phyloP scores from a whole-genome alignment of 2,888 invertebrate species.

The Orchesella flavescens region DNA sequence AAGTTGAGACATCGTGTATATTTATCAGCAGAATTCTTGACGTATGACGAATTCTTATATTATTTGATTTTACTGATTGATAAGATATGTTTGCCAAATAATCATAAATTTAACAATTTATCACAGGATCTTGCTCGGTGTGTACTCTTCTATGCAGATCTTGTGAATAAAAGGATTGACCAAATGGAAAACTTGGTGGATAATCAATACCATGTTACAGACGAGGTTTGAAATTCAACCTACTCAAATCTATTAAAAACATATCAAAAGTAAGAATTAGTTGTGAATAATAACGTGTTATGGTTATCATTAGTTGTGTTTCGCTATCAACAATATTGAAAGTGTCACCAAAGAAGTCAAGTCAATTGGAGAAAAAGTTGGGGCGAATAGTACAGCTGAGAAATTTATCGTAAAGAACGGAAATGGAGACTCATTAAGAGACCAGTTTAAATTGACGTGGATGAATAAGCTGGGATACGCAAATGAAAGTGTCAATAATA shows the following conservation, averaged over 20 bases:
- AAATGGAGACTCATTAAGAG: constrained; percentile 84
- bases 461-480: constrained; percentile 89
- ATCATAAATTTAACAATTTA: no score
- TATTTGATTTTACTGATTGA: no score
- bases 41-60: constrained; percentile 77
- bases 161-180: no score
- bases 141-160: no score
- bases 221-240: no score
- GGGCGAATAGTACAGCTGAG: constrained; percentile 83
- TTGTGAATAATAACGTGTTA: no score
- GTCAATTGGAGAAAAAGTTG: constrained; percentile 89
- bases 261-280: no score
- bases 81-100: no score
- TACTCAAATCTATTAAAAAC: no score
- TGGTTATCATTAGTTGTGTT: constrained; percentile 74
- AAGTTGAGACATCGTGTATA: constrained; percentile 90
- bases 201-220: no score
- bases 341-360: constrained; percentile 90
- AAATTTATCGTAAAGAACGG: constrained; percentile 76
- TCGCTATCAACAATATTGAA: constrained; percentile 97
- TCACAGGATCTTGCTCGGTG: no score
- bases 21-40: constrained; percentile 95
- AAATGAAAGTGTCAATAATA: constrained; percentile 89
- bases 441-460: constrained; percentile 86
- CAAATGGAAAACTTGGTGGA: no score